Evolutionary conservation across 2,888 invertebrate species (phyloP), one percentile per base, ranked within the genome.

Genomic region (Tenodera sinensis): DNA sequence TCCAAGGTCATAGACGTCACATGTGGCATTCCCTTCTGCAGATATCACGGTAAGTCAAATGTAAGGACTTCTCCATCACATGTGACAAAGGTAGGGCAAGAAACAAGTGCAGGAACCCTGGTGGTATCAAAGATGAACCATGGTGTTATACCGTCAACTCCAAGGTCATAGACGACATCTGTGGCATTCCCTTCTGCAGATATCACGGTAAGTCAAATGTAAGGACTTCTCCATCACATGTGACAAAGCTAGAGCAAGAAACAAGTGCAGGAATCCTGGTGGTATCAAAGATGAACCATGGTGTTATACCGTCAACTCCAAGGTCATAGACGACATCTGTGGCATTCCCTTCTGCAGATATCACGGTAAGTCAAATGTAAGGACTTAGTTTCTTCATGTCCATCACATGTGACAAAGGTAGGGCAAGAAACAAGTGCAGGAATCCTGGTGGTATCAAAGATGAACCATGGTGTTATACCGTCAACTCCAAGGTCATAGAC

Each of bases 391-490:
- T 30, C 4, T 30, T 30, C 30, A 3, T 30, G 2, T 4, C 30
- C 4, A 30, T 30, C 30, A 30, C 30, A 30, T 30, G 92, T 89
- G 94, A 94, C 0, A 93, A 93, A 91, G 92, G 91, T 84, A 91
- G 91, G 15, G 95, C 95, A 0, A 94, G 93, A 91, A 95, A 95
- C 91, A 94, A 94, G 91, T 95, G 95, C 90, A 93, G 95, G 90
- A 95, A 95, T 92, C 95, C 95, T 4, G 94, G 93, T 8, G 92
- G 92, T 34, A 93, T 93, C 91, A 90, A 91, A 1, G 92, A 92
- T 54, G 94, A 94, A 28, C 95, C 95, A 1, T 95, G 95, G 95
- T 95, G 95, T 91, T 95, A 95, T 90, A 94, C 94, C 0, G 93
- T 94, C 92, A 94, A 94, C 89, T 91, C 92, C 3, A 92, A 93